Conservation (phyloP, 2,888 invertebrate genomes). For the Bimastos eiseni region DNA sequence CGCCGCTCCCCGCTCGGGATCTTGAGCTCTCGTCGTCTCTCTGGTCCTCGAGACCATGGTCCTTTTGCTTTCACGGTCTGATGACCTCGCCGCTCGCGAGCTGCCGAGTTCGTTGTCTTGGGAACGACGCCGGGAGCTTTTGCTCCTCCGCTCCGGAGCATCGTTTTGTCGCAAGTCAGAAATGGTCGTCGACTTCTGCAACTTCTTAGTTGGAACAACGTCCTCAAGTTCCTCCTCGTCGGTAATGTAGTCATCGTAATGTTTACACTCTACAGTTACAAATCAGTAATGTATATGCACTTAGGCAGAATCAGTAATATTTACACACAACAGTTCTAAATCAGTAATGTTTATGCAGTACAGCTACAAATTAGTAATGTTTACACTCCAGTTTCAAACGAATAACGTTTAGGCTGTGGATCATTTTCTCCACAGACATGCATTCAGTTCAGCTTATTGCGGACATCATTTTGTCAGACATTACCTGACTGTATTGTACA, state of each 20-base stretch:
- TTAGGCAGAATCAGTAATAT: too few species aligned
- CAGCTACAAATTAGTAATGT: neutral
- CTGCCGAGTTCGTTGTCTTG: neutral
- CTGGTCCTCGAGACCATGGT: neutral
- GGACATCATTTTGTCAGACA: too few species aligned
- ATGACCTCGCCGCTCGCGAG: neutral
- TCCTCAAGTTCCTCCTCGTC: slow-evolving; percentile 30
- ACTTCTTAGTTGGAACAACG: neutral
- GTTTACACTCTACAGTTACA: slow-evolving; percentile 25
- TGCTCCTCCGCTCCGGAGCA: neutral
- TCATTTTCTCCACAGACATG: too few species aligned
- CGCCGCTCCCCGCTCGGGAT: neutral
- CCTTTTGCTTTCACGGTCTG: neutral
- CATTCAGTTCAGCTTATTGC: too few species aligned
- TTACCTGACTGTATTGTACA: too few species aligned
- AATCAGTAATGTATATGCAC: neutral
- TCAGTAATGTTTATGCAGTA: neutral
- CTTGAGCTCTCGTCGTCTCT: neutral
- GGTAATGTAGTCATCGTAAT: slow-evolving; percentile 27
- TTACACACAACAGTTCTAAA: neutral
- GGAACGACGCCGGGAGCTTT: neutral
- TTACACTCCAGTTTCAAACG: too few species aligned
- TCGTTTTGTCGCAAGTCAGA: neutral
- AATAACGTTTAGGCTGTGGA: too few species aligned
- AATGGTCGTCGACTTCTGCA: neutral